Evolutionary conservation across 2,797 vertebrate genomes (phyloP).

Genomic region (Crypturellus tataupa): DNA sequence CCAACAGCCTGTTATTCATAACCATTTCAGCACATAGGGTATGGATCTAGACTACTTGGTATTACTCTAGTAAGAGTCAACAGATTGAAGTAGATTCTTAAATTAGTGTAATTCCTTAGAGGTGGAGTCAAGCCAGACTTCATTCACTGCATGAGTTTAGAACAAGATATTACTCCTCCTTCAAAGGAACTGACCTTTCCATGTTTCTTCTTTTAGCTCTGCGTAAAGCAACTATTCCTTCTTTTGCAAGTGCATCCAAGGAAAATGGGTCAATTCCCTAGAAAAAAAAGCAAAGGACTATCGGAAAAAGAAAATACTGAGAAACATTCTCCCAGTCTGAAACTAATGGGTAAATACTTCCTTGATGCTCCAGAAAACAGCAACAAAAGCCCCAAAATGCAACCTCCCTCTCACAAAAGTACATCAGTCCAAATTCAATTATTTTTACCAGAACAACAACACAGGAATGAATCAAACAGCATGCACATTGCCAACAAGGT

Average conservation of each 20-base stretch:
- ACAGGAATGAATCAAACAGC: not conserved
- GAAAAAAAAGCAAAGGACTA: not conserved
- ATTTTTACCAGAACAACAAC: not conserved
- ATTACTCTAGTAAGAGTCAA: not conserved
- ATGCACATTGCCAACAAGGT: fast-evolving
- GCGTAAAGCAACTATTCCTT: constrained; percentile 94
- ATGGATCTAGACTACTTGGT: not conserved
- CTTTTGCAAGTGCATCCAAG: constrained; percentile 94
- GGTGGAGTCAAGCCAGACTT: not conserved
- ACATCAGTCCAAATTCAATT: not conserved
- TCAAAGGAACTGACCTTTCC: constrained; percentile 88
- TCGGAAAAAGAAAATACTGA: not conserved
- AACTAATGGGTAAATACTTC: fast-evolving
- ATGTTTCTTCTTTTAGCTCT: constrained; percentile 98
- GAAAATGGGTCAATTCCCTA: constrained; percentile 97
- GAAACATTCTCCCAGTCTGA: not conserved
- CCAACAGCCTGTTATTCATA: fast-evolving
- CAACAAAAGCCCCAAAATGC: no score
- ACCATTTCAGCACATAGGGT: not conserved
- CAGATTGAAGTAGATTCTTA: fast-evolving
- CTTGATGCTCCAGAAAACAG: not conserved
- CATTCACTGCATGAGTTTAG: not conserved
- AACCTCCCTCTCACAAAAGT: not conserved
- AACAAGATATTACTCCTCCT: not conserved
- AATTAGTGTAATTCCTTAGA: not conserved